Base-by-base conservation (phyloP, 2,797 vertebrate genomes). In the Thripadectes ignobilis region DNA sequence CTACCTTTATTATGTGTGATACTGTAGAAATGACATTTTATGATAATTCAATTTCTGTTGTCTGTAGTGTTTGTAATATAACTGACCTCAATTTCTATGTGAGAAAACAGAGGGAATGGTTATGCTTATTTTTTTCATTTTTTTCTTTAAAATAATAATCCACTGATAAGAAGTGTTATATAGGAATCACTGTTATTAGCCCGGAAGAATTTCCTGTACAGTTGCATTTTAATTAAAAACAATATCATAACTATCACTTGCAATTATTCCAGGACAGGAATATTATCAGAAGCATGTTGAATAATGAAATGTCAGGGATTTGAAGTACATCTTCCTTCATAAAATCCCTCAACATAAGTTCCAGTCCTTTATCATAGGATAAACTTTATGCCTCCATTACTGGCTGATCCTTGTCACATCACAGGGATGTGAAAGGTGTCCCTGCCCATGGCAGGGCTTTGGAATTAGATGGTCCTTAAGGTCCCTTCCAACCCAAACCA, bases 311-410 rank as follows among this genome's bases (percentile, higher is more conserved):
- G 2, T 26, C 9, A 4, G 30, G 21, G 41, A 67, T 57, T n/a
- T 10, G 3, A 85, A 59, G 5, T 6, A 5, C 22, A 9, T n/a
- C 22, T 74, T 88, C 24, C 26, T 54, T 65, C 20, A 23, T 23
- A 36, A 32, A 9, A 21, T 18, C 17, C 15, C 29, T 38, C 26
- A 87, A 34, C 0, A 0, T 30, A 69, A 41, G 10, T 39, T 67
- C 26, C 12, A 34, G 43, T 20, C 43, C 14, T 39, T 76, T 18
- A n/a, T 29, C 17, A 16, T 34, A 27, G 57, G 23, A 22, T 12
- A 54, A 59, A 55, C 21, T 27, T 46, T 21, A 46, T 5, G 6
- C 4, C 16, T 71, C 18, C 7, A 9, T 39, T 49, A 69, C 7
- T 20, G 48, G 8, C 12, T 48, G 16, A 26, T 22, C 59, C 32